phyloP scores from a whole-genome alignment of 2,113 vertebrate species.

The Tetraodon nigroviridis region DNA sequence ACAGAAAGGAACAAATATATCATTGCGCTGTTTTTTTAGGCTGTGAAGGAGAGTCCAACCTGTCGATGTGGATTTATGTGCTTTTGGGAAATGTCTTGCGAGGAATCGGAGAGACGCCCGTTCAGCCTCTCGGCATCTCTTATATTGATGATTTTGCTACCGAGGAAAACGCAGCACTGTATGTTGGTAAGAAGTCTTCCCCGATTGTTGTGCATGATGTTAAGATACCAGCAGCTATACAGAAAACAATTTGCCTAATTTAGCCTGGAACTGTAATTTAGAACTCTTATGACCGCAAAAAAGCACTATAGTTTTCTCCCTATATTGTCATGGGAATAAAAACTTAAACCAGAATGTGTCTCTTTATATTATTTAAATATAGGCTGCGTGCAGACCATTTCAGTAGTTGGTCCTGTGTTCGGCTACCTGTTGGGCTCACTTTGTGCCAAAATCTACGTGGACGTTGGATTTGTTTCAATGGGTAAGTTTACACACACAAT shows the following conservation, averaged over 20 bases:
- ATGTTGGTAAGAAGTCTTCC: constrained; percentile 78
- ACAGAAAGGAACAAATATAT: background rate
- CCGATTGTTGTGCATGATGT: background rate
- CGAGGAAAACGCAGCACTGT: constrained; percentile 87
- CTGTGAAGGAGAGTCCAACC: constrained; percentile 78
- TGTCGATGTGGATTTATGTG: constrained; percentile 87
- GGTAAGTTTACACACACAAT: constrained; percentile 54
- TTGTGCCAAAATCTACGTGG: constrained; percentile 76
- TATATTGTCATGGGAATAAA: no score
- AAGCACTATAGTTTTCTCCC: no score
- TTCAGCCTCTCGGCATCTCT: constrained; percentile 86
- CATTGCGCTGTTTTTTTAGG: constrained; percentile 51
- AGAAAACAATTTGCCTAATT: no score
- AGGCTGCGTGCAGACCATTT: constrained; percentile 76
- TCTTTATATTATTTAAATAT: constrained; percentile 9
- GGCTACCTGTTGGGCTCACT: constrained; percentile 73
- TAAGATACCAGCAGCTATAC: background rate
- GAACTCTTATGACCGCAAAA: no score
- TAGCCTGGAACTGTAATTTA: no score
- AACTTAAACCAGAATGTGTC: background rate
- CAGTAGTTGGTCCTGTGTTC: constrained; percentile 74
- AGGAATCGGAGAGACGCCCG: constrained; percentile 89
- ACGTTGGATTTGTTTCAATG: constrained; percentile 76
- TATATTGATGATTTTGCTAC: constrained; percentile 90
- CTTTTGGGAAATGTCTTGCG: constrained; percentile 85